These are phyloP conservation scores for Archips xylosteana DNA, from an alignment of 2,888 invertebrate genomes.

Conservation along the genomic window DNA sequence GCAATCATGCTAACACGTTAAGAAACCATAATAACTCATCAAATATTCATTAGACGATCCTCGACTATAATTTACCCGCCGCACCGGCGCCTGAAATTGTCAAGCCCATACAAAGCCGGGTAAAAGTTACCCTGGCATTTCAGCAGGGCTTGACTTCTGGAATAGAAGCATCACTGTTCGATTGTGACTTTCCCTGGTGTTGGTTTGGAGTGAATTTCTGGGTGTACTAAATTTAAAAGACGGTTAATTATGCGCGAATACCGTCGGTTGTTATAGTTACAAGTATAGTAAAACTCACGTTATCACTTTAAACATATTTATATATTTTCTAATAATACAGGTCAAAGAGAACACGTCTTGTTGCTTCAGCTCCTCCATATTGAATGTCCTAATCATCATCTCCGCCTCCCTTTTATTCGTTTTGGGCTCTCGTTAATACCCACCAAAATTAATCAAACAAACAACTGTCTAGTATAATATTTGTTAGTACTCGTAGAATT, in stretches of 20 bases:
- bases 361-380: too few relatives aligned
- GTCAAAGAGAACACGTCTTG: too few relatives aligned
- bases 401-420: too few relatives aligned
- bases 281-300: too few relatives aligned
- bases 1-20: slow-evolving; percentile 25
- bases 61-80: slow-evolving; percentile 48
- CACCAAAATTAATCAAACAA: too few relatives aligned
- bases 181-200: background rate
- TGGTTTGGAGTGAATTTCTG: background rate
- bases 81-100: slow-evolving; percentile 50
- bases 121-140: slow-evolving; percentile 41
- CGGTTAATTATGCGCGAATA: background rate
- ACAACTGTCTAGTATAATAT: too few relatives aligned
- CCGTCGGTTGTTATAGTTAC: background rate
- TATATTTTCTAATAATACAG: too few relatives aligned
- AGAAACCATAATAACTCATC: slow-evolving; percentile 40
- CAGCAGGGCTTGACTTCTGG: background rate
- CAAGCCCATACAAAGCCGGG: slow-evolving; percentile 11
- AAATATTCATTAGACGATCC: slow-evolving; percentile 45
- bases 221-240: background rate
- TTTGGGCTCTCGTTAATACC: too few relatives aligned
- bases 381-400: too few relatives aligned
- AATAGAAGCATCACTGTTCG: background rate
- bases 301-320: too few relatives aligned
- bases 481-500: too few relatives aligned